phyloP scores from a whole-genome alignment of 2,888 invertebrate species.

The Xestia sexstrigata region DNA sequence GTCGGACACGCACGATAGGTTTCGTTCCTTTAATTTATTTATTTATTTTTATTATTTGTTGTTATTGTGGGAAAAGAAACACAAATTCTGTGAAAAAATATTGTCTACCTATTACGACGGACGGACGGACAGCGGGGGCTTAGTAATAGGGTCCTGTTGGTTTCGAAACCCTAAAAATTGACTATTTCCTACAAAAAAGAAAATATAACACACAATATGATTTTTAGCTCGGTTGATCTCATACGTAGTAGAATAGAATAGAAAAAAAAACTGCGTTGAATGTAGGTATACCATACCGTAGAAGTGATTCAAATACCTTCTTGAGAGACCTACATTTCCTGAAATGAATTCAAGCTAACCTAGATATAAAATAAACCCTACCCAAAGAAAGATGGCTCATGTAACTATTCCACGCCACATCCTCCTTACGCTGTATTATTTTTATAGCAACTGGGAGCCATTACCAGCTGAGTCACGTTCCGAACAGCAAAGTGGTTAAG shows the following conservation, averaged over 20 bases:
- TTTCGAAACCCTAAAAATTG: no score
- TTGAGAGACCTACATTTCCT: background rate
- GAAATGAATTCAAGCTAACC: background rate
- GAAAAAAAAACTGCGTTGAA: background rate
- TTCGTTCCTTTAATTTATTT: no score
- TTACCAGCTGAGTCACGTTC: slow-evolving; percentile 35
- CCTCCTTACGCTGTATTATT: slow-evolving; percentile 12
- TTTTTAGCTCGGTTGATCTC: no score
- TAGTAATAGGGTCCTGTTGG: no score
- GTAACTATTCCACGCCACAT: slow-evolving; percentile 8
- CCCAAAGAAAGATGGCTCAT: background rate
- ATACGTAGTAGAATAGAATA: background rate
- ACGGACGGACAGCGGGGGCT: no score
- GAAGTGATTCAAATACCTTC: background rate
- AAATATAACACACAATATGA: no score
- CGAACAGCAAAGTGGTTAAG: slow-evolving; percentile 7
- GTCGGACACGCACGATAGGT: no score
- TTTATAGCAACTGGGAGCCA: slow-evolving; percentile 25
- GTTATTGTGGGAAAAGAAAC: no score
- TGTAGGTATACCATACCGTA: no score
- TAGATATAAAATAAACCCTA: slow-evolving; percentile 8
- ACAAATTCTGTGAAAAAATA: no score
- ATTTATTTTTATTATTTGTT: no score
- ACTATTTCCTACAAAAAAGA: background rate
- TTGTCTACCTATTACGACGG: no score